A percentile compares a stretch with the other conserved stretches of the same genome.
Evolutionary conservation across 2,797 vertebrate species (phyloP).

Genomic region (Pseudocheirus occidentalis): DNA sequence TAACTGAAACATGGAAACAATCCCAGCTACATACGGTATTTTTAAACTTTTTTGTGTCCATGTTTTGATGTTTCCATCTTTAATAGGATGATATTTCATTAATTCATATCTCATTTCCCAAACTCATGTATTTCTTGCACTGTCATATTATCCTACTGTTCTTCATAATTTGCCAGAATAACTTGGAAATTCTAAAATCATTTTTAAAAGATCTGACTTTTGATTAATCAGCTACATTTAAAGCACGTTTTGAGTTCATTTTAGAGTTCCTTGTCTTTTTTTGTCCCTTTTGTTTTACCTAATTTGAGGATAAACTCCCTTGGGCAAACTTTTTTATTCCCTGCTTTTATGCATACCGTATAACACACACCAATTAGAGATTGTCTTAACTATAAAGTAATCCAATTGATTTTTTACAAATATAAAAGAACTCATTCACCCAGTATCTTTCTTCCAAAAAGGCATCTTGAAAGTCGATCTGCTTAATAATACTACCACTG

Average conservation of each 20-base stretch:
- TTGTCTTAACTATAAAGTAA: not conserved
- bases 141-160: conserved; percentile 22
- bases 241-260: conserved; percentile 13
- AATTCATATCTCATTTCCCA: conserved; percentile 25
- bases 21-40: not conserved
- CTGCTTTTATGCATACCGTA: not conserved
- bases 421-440: not conserved
- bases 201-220: conserved; percentile 15
- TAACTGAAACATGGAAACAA: not conserved
- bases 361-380: not conserved
- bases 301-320: not conserved
- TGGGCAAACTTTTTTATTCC: conserved; percentile 20
- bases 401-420: not conserved
- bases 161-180: not conserved
- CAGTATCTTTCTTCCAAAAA: not conserved
- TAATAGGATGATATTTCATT: not conserved
- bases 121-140: not conserved
- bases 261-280: conserved; percentile 31
- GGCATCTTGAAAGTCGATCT: not conserved
- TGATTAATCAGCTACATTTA: conserved; percentile 31
- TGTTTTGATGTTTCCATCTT: not conserved
- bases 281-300: conserved; percentile 51
- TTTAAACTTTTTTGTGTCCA: conserved; percentile 3
- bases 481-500: not conserved
- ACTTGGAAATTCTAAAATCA: conserved; percentile 14